Base-by-base conservation (phyloP, 2,113 vertebrate species). In the Hoplias malabaricus region DNA sequence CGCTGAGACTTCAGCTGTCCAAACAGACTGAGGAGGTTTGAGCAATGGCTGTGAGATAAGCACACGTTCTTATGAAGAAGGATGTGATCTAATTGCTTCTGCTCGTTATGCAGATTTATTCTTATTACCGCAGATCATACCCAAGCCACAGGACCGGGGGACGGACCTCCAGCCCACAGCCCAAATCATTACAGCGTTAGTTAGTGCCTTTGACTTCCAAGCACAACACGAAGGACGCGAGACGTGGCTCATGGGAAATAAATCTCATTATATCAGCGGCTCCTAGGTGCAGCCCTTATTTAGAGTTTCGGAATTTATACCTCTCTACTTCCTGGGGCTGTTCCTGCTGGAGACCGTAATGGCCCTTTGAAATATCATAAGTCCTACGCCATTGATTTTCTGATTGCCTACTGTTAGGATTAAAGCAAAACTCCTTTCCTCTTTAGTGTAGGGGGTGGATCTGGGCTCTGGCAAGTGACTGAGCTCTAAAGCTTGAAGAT, bases 251-350 rank as follows among this genome's bases (percentile, higher is more conserved):
- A 36, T 63, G 66, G 73, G 29, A 67, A 40, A 79, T 77, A 80
- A 80, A 83, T 84, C 70, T 82, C 54, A 80, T 84, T 82, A 79
- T 65, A 74, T 74, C 56, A 33, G 54, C 63, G 67, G 43, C 36
- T 66, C 65, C 67, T 74, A 54, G 75, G 73, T 67, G 25, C 56
- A 72, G 82, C 31, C 57, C 36, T 71, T 82, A 70, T 75, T 81
- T 77, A 61, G 50, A 42, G 62, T 73, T 54, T 50, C 33, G 54
- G 38, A 80, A 80, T 86, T 78, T 73, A 83, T 80, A 69, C 43
- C 56, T 68, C 21, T 46, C 14, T 42, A 31, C 59, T 77, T 63
- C 29, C 34, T 54, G 23, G n/a, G 68, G 27, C 36, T 12, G 53
- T 78, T 75, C 69, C 31, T 65, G 42, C 59, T 40, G 43, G 33